These are phyloP conservation scores for Cathartes aura DNA, from an alignment of 2,113 vertebrate genomes.

Conservation along the genomic window DNA sequence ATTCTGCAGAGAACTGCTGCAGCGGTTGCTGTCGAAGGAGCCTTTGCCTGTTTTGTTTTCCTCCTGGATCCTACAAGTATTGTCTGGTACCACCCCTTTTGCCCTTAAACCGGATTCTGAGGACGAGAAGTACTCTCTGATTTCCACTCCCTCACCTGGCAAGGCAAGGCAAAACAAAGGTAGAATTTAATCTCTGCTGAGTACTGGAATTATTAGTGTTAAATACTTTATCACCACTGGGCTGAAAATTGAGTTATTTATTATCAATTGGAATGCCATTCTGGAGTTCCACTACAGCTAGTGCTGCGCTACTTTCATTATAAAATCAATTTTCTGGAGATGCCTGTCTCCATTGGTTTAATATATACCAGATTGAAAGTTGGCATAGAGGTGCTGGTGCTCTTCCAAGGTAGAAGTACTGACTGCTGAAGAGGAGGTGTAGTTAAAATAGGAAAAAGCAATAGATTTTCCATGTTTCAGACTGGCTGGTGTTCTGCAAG, in stretches of 20 bases:
- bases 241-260: conserved; percentile 45
- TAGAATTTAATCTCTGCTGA: neutral
- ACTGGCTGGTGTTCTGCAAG: neutral
- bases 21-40: neutral
- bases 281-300: conserved; percentile 37
- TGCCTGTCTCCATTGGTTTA: conserved; percentile 42
- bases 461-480: neutral
- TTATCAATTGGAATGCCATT: conserved; percentile 22
- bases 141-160: neutral
- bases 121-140: neutral
- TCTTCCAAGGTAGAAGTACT: conserved; percentile 29
- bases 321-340: conserved; percentile 58
- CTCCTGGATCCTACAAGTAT: neutral
- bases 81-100: neutral
- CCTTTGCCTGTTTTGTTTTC: neutral
- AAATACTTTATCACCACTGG: neutral
- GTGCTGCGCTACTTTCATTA: neutral
- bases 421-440: neutral
- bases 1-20: neutral
- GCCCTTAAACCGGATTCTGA: neutral
- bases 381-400: neutral
- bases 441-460: conserved; percentile 14
- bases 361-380: neutral
- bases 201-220: neutral
- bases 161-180: conserved; percentile 7